Conservation (phyloP, 2,888 invertebrate genomes). For the Drosophila tanythrix region DNA sequence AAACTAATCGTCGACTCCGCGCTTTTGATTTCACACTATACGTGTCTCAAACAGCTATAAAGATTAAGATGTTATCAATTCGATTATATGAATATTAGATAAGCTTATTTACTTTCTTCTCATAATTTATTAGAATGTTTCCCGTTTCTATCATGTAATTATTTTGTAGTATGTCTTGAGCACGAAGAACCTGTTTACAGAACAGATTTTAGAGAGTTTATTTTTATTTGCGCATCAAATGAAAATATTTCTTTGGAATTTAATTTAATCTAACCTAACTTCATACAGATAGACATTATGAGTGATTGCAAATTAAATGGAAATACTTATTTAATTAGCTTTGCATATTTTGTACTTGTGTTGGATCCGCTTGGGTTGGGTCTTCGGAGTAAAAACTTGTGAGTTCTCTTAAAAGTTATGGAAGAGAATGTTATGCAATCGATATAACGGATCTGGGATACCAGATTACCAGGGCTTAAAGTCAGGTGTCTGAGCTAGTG, state of each 20-base stretch:
- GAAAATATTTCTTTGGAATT: not conserved
- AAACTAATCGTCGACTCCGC: too few species aligned
- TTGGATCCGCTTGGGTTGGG: not conserved
- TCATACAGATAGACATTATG: not conserved
- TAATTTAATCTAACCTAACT: not conserved
- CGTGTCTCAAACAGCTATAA: not conserved
- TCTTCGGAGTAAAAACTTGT: not conserved
- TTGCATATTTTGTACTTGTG: not conserved
- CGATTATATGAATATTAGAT: not conserved
- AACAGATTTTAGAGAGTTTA: too few species aligned
- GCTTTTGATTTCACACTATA: too few species aligned
- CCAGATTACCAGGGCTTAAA: not conserved
- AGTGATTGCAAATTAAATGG: not conserved
- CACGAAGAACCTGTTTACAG: not conserved
- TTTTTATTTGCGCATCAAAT: not conserved
- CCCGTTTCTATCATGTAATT: slow-evolving; percentile 1
- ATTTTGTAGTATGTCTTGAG: not conserved
- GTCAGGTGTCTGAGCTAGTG: not conserved
- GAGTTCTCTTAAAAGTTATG: not conserved
- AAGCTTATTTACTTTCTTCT: not conserved
- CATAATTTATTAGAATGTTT: slow-evolving; percentile 43
- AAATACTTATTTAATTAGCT: not conserved
- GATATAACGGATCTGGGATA: not conserved
- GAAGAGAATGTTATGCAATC: not conserved
- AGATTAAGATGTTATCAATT: not conserved